phyloP scores from a whole-genome alignment of 2,797 vertebrate genomes.

The Arnoldichthys spilopterus region DNA sequence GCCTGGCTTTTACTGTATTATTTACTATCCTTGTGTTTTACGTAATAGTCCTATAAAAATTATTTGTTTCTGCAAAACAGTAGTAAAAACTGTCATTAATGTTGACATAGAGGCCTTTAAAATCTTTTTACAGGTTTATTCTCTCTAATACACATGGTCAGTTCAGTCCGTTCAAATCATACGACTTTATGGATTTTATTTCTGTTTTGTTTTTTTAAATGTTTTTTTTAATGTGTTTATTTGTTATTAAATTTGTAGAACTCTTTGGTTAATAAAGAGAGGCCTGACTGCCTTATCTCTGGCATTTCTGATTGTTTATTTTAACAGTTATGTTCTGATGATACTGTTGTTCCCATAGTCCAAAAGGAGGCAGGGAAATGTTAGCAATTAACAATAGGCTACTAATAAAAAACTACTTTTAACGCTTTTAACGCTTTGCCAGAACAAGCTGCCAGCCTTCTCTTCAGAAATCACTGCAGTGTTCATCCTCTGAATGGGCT shows the following conservation, averaged over 20 bases:
- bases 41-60: background rate
- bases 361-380: background rate
- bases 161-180: no score
- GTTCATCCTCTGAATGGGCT: background rate
- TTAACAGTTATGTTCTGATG: background rate
- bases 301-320: background rate
- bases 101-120: background rate
- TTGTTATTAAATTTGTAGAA: background rate
- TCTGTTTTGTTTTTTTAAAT: background rate
- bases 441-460: constrained; percentile 1
- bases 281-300: background rate
- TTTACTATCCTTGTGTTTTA: background rate
- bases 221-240: background rate
- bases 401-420: no score
- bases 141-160: background rate
- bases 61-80: background rate
- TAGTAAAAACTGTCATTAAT: background rate
- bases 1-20: background rate
- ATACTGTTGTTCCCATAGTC: background rate
- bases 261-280: background rate
- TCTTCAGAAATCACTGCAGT: background rate
- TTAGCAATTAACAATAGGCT: no score
- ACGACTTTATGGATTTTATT: no score
- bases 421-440: background rate
- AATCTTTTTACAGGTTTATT: background rate